Evolutionary conservation across 2,888 invertebrate genomes (phyloP), one percentile per base, ranked within the genome.

Genomic region (Myathropa florea): DNA sequence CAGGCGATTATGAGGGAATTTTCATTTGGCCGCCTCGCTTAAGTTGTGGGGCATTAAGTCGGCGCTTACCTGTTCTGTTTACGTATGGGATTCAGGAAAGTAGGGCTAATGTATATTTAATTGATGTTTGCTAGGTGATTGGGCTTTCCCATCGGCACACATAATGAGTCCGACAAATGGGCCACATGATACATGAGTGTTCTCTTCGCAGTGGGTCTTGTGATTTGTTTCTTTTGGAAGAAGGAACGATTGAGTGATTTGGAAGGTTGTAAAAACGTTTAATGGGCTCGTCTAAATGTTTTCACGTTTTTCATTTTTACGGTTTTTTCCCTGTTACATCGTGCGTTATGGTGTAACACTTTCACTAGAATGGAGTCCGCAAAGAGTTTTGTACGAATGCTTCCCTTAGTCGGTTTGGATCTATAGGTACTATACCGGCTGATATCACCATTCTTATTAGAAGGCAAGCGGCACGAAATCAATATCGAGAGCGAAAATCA

Each of bases 81-180:
- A 30, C 18, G 53, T 59, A n/a, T n/a, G 23, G 30, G 23, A 60
- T 57, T 23, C 28, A n/a, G 33, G 21, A 57, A 75, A 75, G 55
- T 9, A 57, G 21, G 23, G 26, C 57, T 75, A 75, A 75, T 75
- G 39, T 59, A 28, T 26, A 36, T 75, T 64, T 75, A 75, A 75
- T 75, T 75, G 64, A 6, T 57, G 33, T 36, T 26, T 64, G 55
- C 53, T 28, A 46, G 18, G 18, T 65, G 63, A 26, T 14, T 39
- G 2, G 30, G 12, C 4, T 14, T 63, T 73, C n/a, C 14, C 55
- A 55, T 33, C 33, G 14, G 9, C 33, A 57, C 30, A n/a, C n/a
- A 2, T 46, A 46, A 46, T 46, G 46, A 46, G 46, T 6, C 46
- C 46, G 6, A 7, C 7, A 46, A n/a, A 18, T 46, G 46, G 46